These are phyloP conservation scores for Globodera ellingtonae DNA, from an alignment of 1,140 invertebrate species.

Conservation along the genomic window DNA sequence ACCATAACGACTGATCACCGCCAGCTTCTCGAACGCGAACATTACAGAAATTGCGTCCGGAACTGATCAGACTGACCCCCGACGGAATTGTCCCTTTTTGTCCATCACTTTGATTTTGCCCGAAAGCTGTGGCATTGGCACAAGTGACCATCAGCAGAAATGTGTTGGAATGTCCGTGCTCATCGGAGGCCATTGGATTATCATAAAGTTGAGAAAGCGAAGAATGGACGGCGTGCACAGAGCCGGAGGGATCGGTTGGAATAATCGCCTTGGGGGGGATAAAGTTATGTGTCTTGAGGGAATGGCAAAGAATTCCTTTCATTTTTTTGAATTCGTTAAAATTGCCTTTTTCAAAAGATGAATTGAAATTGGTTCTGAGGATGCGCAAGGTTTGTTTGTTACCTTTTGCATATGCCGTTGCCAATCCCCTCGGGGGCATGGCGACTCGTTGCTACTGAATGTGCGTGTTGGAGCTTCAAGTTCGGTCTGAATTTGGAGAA, in stretches of 20 bases:
- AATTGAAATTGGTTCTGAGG: neutral
- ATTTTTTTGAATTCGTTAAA: neutral
- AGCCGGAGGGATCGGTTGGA: neutral
- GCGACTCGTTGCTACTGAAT: neutral
- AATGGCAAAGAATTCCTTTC: neutral
- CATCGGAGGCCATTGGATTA: no score
- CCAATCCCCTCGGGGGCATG: neutral
- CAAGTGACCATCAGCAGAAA: constrained; percentile 5
- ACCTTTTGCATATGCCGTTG: neutral
- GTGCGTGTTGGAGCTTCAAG: neutral
- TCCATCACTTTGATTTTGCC: neutral
- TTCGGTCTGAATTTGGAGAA: neutral
- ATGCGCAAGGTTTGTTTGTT: neutral
- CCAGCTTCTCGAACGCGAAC: neutral
- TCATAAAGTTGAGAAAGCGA: neutral
- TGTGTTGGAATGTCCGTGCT: neutral
- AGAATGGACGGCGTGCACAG: constrained; percentile 11
- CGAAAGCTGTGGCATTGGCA: neutral
- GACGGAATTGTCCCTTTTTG: neutral
- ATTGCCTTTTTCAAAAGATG: neutral
- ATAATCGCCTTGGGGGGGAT: neutral
- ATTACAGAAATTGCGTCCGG: constrained; percentile 19
- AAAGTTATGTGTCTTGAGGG: neutral
- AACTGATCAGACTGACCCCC: neutral
- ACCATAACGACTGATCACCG: neutral